Conservation (phyloP, 64 coral and sea anemone species). For the Exaiptasia diaphana region DNA sequence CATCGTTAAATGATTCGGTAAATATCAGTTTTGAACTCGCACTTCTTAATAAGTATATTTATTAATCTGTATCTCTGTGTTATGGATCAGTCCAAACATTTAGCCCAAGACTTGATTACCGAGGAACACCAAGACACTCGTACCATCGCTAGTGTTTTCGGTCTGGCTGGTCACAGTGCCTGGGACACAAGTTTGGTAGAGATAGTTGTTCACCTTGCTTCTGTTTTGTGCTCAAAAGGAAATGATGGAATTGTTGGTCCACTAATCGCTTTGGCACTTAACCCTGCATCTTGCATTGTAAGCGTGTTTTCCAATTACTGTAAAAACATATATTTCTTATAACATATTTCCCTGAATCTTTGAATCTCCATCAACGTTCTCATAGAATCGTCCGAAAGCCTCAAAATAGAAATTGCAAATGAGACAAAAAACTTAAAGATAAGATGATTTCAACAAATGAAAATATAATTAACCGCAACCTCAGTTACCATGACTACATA, state of each 20-base stretch:
- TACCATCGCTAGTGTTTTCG: not conserved
- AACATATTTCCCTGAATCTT: no score
- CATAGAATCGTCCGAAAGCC: no score
- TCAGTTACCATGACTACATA: not conserved
- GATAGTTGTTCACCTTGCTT: not conserved
- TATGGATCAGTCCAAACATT: not conserved
- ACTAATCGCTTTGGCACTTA: not conserved
- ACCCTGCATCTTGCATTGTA: not conserved
- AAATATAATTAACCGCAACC: not conserved
- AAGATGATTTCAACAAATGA: not conserved
- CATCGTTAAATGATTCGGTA: no score
- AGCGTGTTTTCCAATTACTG: no score
- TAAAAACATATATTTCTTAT: no score
- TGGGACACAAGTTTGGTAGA: slow-evolving; percentile 1
- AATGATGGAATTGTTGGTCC: not conserved
- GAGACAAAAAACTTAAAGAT: no score
- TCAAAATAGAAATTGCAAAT: no score
- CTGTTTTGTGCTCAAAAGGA: not conserved
- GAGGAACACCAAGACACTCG: not conserved
- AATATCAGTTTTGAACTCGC: no score
- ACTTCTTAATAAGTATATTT: no score
- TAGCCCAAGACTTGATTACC: not conserved
- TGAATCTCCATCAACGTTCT: no score
- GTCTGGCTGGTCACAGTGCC: not conserved
- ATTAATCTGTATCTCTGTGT: no score